phyloP scores from a whole-genome alignment of 2,888 invertebrate species.

The Hyposoter dolosus region DNA sequence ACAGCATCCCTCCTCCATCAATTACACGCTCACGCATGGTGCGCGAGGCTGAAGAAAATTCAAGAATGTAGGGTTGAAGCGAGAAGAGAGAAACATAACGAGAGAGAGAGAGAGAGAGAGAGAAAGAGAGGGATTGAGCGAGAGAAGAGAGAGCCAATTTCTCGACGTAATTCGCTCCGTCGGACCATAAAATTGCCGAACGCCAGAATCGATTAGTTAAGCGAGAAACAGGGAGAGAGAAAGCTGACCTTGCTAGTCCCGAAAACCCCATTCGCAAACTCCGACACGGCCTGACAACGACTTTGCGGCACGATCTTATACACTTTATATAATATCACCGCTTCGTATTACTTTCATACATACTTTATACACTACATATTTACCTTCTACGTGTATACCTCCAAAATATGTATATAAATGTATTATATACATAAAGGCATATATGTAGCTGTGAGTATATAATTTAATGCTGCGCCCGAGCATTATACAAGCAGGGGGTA shows the following conservation, averaged over 20 bases:
- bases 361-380: not conserved
- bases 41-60: constrained; percentile 54
- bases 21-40: constrained; percentile 66
- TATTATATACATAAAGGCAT: constrained; percentile 7
- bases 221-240: constrained; percentile 17
- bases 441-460: not conserved
- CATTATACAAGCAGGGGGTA: constrained; percentile 23
- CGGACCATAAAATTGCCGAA: constrained; percentile 77
- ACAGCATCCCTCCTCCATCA: constrained; percentile 60
- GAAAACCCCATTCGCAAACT: constrained; percentile 29
- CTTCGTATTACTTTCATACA: constrained; percentile 7
- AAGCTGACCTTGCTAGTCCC: constrained; percentile 52
- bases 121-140: constrained; percentile 3
- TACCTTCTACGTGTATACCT: not conserved
- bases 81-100: constrained; percentile 12
- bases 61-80: constrained; percentile 39
- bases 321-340: constrained; percentile 18
- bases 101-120: not conserved
- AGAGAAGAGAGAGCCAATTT: constrained; percentile 54
- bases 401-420: constrained; percentile 17
- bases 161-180: constrained; percentile 72
- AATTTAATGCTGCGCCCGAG: not conserved
- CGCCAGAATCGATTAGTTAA: constrained; percentile 73
- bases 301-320: constrained; percentile 29
- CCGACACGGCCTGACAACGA: constrained; percentile 31